Conservation (phyloP, 2,113 vertebrate genomes). For the Condylura cristata region DNA sequence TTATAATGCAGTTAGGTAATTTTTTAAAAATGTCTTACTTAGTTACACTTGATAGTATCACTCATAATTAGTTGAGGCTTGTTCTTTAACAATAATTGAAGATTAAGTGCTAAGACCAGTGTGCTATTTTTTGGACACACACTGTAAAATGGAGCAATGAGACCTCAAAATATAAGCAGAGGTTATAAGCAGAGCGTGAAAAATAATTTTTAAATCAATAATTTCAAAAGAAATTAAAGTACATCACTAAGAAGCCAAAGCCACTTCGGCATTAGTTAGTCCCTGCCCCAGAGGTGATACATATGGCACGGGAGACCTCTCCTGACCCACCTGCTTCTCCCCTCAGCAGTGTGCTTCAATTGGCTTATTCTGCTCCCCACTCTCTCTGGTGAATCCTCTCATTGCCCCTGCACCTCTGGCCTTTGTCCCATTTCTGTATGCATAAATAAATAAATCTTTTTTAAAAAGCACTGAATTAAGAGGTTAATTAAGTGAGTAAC, state of each 20-base stretch:
- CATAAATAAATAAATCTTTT: too few species aligned
- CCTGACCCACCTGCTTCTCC: too few species aligned
- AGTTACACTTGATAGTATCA: background rate
- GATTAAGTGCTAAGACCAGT: background rate
- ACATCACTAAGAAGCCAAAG: too few species aligned
- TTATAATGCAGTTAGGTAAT: background rate
- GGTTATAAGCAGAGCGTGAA: background rate
- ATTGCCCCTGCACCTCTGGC: too few species aligned
- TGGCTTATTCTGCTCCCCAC: too few species aligned
- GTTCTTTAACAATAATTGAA: background rate
- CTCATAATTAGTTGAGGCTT: background rate
- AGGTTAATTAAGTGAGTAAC: background rate
- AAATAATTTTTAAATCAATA: background rate
- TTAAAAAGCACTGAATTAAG: background rate
- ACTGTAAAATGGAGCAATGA: background rate
- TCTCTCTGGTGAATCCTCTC: too few species aligned
- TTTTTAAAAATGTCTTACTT: background rate
- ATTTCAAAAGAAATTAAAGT: background rate
- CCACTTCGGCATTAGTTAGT: too few species aligned
- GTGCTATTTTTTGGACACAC: background rate
- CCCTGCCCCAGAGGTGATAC: too few species aligned
- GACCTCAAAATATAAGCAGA: background rate
- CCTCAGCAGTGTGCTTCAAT: too few species aligned
- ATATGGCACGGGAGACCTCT: too few species aligned
- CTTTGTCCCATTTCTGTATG: too few species aligned